Percentiles rank a stretch among this genome's conserved stretches.
Evolutionary conservation across 2,888 invertebrate genomes (phyloP).

Genomic region (Drosophila anomalata): DNA sequence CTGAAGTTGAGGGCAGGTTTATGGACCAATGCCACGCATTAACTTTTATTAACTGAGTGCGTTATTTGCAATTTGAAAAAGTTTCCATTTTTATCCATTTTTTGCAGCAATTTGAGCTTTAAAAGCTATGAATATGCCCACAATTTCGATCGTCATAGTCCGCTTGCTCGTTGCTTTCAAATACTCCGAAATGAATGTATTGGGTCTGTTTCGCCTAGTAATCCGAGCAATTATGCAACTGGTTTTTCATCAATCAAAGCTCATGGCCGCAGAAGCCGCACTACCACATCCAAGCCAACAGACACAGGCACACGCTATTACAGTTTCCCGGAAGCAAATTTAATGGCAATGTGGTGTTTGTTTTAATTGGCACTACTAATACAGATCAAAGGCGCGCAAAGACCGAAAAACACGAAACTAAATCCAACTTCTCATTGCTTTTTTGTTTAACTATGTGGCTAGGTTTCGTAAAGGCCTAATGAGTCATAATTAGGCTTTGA

Average conservation of each 20-base stretch:
- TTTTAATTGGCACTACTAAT: constrained; percentile 60
- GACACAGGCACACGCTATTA: constrained; percentile 15
- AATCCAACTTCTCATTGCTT: constrained; percentile 44
- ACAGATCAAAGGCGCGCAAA: constrained; percentile 64
- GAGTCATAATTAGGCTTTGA: constrained; percentile 46
- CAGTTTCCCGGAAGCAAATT: constrained; percentile 44
- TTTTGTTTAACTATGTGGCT: constrained; percentile 17
- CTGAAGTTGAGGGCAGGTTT: constrained; percentile 74
- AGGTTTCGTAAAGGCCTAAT: constrained; percentile 45
- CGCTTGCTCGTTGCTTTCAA: constrained; percentile 9
- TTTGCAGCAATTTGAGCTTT: constrained; percentile 10
- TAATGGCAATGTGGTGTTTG: constrained; percentile 73
- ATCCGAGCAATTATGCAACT: constrained; percentile 55
- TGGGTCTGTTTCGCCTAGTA: constrained; percentile 12
- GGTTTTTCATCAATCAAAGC: constrained; percentile 71
- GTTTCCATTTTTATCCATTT: constrained; percentile 12
- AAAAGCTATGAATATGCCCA: constrained; percentile 11
- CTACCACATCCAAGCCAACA: constrained; percentile 15
- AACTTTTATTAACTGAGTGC: constrained; percentile 72
- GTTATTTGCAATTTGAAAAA: constrained; percentile 52
- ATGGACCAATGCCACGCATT: constrained; percentile 71
- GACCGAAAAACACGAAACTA: constrained; percentile 38
- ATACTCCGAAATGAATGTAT: constrained; percentile 24
- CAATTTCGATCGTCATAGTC: constrained; percentile 5
- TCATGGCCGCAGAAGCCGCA: constrained; percentile 62